phyloP scores from a whole-genome alignment of 2,888 invertebrate genomes.

The Ormyrus nitidulus region DNA sequence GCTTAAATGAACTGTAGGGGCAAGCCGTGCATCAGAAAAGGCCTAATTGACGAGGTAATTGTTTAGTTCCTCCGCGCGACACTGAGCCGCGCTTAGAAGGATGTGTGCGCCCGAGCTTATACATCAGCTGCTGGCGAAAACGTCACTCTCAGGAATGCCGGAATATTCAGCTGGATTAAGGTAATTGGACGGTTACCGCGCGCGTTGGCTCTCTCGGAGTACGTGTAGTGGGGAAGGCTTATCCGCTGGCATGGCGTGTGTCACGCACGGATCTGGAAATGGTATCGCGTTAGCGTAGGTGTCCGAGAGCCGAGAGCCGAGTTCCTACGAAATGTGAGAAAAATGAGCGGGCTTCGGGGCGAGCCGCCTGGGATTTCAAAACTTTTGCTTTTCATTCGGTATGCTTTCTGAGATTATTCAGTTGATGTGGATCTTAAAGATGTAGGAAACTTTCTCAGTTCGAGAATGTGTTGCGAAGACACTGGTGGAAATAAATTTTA shows the following conservation, averaged over 20 bases:
- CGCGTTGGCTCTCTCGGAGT: constrained; percentile 10
- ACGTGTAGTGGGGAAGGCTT: constrained; percentile 41
- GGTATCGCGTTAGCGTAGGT: constrained; percentile 46
- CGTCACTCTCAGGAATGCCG: constrained; percentile 51
- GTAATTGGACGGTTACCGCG: constrained; percentile 70
- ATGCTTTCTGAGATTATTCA: too few relatives aligned
- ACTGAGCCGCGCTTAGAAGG: constrained; percentile 1
- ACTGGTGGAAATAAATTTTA: too few relatives aligned
- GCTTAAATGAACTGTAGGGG: constrained; percentile 1
- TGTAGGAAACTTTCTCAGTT: too few relatives aligned
- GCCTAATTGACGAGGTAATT: constrained; percentile 21
- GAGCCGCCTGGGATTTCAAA: too few relatives aligned
- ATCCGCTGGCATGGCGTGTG: constrained; percentile 61
- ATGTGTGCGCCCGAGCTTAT: constrained; percentile 5
- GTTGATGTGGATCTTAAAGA: too few relatives aligned
- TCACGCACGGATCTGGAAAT: constrained; percentile 57
- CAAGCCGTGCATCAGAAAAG: not conserved
- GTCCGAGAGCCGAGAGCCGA: constrained; percentile 2
- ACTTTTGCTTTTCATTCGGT: too few relatives aligned
- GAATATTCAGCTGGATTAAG: constrained; percentile 74
- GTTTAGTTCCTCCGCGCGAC: constrained; percentile 13
- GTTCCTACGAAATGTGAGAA: not conserved
- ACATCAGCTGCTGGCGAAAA: constrained; percentile 17
- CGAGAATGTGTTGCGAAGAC: too few relatives aligned
- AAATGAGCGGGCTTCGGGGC: too few relatives aligned